phyloP scores from a whole-genome alignment of 2,888 invertebrate genomes.

The Drosophila antonietae region DNA sequence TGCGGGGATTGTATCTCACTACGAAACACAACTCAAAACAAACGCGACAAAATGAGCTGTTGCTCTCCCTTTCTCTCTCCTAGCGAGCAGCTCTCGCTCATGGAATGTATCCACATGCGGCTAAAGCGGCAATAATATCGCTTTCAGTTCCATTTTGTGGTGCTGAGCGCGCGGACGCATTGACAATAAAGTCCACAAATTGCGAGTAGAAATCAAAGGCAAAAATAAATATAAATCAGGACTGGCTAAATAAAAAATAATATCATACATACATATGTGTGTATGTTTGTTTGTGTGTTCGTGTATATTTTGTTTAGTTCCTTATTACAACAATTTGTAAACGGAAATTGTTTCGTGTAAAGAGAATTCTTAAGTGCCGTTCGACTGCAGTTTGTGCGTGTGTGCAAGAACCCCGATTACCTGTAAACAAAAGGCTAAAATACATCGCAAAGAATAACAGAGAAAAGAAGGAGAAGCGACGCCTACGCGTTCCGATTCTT shows the following conservation, averaged over 20 bases:
- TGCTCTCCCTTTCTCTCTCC: slow-evolving; percentile 7
- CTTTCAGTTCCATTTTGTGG: slow-evolving; percentile 69
- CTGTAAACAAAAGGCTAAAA: slow-evolving; percentile 52
- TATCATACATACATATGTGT: background rate
- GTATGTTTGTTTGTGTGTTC: slow-evolving; percentile 6
- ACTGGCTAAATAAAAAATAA: slow-evolving; percentile 30
- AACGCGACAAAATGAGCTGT: slow-evolving; percentile 23
- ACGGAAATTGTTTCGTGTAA: background rate
- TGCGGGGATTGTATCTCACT: slow-evolving; percentile 14
- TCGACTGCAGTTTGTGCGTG: slow-evolving; percentile 7
- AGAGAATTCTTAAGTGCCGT: slow-evolving; percentile 9
- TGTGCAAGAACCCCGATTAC: slow-evolving; percentile 34
- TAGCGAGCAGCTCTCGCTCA: background rate
- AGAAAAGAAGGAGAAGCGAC: slow-evolving; percentile 21
- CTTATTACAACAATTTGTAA: slow-evolving; percentile 12
- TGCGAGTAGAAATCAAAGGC: slow-evolving; percentile 32
- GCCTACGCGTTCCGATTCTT: slow-evolving; percentile 28
- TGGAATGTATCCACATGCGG: slow-evolving; percentile 51
- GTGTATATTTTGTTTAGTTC: slow-evolving; percentile 14
- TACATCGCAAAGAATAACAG: slow-evolving; percentile 37
- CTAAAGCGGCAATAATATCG: slow-evolving; percentile 58
- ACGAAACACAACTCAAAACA: slow-evolving; percentile 55
- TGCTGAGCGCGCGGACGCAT: slow-evolving; percentile 81
- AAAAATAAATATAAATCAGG: slow-evolving; percentile 27
- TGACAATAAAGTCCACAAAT: slow-evolving; percentile 37